Base-by-base conservation (phyloP, 2,113 vertebrate genomes). In the Aspidoscelis tigris region DNA sequence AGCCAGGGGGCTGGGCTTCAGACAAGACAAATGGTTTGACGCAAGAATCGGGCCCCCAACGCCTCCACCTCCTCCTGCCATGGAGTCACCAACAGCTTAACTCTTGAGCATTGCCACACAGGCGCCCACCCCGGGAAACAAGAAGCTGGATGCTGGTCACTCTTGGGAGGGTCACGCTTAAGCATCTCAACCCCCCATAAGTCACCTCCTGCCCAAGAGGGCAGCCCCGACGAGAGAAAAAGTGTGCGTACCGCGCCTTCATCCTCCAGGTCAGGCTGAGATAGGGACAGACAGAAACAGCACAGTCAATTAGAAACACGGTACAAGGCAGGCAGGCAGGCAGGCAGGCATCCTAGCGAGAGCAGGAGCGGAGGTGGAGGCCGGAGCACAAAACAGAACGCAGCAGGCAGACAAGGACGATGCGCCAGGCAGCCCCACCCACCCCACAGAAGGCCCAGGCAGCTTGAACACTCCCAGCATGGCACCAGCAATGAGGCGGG, bases 231-330 rank as follows among this genome's bases (percentile, higher is more conserved):
- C 43, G 90, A 89, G 89, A 92, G 91, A 88, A 94, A 95, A 94
- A 85, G 81, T n/a, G 85, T 94, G 78, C 98, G 58, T 99, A 99
- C 98, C 98, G 93, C 96, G 94, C 96, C 97, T 93, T 98, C 97
- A 80, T 97, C 97, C 88, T 98, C 97, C 92, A 26, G 92, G 96
- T 96, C 97, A 92, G 91, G 97, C 97, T 98, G 96, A 95, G 93
- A 93, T 96, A 94, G 95, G 92, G 95, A 96, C 93, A 92, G 95
- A 95, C 95, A 96, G 93, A 96, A 92, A 96, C 47, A 90, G 88
- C 88, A 96, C 93, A 89, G 91, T 91, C 93, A 58, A 93, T 96
- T 94, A 96, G 95, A 95, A 82, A 94, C 82, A 82, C 86, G 78
- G 43, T 61, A 82, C 74, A 5, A 61, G 3, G 16, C 84, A 41